Base-by-base conservation (phyloP, 2,797 vertebrate species). In the Hylomyscus alleni region DNA sequence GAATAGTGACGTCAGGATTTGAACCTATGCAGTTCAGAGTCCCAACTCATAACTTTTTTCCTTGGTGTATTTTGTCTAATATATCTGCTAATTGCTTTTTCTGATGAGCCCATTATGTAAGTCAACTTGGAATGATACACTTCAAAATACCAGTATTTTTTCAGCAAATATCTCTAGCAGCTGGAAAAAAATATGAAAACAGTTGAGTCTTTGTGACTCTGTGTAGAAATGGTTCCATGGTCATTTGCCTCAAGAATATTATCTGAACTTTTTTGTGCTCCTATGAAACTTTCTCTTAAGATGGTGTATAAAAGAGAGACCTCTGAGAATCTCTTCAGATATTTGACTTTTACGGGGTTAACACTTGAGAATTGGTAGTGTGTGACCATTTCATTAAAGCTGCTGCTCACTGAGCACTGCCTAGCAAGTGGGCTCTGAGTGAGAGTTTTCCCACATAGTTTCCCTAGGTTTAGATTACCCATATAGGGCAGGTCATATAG, bases 131-230 rank as follows among this genome's bases (percentile, higher is more conserved):
- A 97, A 91, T 56, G 26, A 52, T 67, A 81, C 34, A 3, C 58
- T 97, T 96, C 60, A 92, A 86, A 94, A 89, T 91, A 93, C 75
- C 69, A 83, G 29, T 90, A 72, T 94, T 93, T 90, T 95, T 95
- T 96, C 82, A 84, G 80, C 86, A 94, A 94, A 92, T 96, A 96
- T 89, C 89, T 86, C 78, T 6, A 14, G 93, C 90, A 96, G 75
- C 85, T 89, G 93, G 82, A 73, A 94, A 97, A 94, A 97, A 95
- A 94, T 83, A 80, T 86, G 83, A 94, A 96, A 97, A 78, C 34
- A 92, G 76, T 92, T 90, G 69, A 84, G 54, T 37, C 40, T 86
- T 82, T 96, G 31, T 93, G 85, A 89, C 95, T 96, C 44, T 69
- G 72, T 77, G 56, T 93, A 89, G 82, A 92, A 96, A 97, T 93